Percentiles rank a stretch among this genome's conserved stretches.
phyloP scores from a whole-genome alignment of 2,888 invertebrate genomes.

The Orthosia gothica region DNA sequence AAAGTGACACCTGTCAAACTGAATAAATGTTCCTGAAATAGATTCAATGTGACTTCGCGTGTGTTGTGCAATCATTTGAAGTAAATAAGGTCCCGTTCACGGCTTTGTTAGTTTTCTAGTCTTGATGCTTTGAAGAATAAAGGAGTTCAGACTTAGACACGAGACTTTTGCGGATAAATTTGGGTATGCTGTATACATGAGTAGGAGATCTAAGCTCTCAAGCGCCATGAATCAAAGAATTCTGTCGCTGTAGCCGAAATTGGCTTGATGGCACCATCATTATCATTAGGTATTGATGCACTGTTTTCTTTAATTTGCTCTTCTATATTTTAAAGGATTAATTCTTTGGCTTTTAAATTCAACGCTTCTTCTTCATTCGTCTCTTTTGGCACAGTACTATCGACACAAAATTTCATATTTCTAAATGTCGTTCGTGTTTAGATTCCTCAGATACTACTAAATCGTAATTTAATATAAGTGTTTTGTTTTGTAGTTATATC shows the following conservation, averaged over 20 bases:
- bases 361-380: background rate
- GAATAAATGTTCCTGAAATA: constrained; percentile 23
- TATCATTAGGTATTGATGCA: background rate
- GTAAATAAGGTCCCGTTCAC: constrained; percentile 9
- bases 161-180: too few species aligned
- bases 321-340: background rate
- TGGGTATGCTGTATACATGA: too few species aligned
- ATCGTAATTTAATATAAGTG: constrained; percentile 70
- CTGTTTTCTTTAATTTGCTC: background rate
- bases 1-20: constrained; percentile 33
- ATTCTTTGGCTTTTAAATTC: background rate
- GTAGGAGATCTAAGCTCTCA: too few species aligned
- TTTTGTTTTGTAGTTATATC: constrained; percentile 72
- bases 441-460: constrained; percentile 72
- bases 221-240: too few species aligned
- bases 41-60: constrained; percentile 19
- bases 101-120: background rate
- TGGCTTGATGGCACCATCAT: too few species aligned
- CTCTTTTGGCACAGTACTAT: constrained; percentile 67
- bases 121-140: too few species aligned
- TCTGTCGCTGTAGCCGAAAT: too few species aligned
- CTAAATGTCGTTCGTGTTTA: constrained; percentile 82
- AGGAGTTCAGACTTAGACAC: too few species aligned
- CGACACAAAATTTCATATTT: constrained; percentile 66
- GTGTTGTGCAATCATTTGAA: constrained; percentile 16